These are phyloP conservation scores for Pachydiplax longipennis DNA, from an alignment of 2,888 invertebrate species.

Conservation along the genomic window DNA sequence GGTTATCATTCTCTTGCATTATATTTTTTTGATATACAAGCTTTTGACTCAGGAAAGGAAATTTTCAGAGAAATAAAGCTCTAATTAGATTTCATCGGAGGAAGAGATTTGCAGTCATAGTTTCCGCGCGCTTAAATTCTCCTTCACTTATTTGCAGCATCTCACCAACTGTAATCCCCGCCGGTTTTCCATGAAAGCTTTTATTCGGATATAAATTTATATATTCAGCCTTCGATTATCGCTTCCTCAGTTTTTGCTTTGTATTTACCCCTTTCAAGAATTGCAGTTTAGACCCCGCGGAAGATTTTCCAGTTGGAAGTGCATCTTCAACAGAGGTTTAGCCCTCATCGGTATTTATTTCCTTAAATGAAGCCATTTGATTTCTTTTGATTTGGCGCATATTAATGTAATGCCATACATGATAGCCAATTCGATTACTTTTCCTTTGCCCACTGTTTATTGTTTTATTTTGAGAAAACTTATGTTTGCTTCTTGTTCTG, in stretches of 20 bases:
- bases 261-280: not conserved
- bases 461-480: slow-evolving; percentile 44
- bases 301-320: not conserved
- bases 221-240: not conserved
- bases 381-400: slow-evolving; percentile 20
- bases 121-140: not conserved
- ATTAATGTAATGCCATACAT: not conserved
- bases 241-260: not conserved
- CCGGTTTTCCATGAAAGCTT: not conserved
- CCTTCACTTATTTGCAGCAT: not conserved
- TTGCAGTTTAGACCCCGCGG: not conserved
- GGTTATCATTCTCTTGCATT: not conserved
- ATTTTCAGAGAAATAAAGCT: not conserved
- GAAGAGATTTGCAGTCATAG: not conserved
- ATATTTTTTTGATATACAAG: not conserved
- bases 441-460: slow-evolving; percentile 43
- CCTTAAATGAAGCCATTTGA: not conserved
- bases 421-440: slow-evolving; percentile 15
- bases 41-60: not conserved
- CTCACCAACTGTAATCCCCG: not conserved
- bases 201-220: not conserved
- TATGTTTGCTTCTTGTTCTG: slow-evolving; percentile 44
- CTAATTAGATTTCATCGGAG: not conserved
- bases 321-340: not conserved
- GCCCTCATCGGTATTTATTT: not conserved